Conservation (phyloP, 2,797 vertebrate genomes). For the Tenualosa ilisha region DNA sequence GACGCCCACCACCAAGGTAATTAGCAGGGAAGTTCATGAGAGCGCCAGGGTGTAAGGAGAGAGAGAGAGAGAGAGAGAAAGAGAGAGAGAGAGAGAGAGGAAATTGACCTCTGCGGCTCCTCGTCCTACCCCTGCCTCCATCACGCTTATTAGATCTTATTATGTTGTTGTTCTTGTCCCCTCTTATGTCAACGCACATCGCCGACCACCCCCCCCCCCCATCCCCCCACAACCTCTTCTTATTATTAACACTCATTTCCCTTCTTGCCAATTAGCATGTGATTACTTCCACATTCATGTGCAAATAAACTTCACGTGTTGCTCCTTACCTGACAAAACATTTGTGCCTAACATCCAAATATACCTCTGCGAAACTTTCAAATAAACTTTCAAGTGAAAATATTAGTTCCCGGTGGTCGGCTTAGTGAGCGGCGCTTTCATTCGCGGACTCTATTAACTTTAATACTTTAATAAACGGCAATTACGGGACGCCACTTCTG, state of each 20-base stretch:
- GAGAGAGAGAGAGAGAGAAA: not conserved
- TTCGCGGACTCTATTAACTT: constrained; percentile 72
- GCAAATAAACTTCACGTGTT: constrained; percentile 71
- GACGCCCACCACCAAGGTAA: constrained; percentile 26
- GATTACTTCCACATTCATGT: constrained; percentile 77
- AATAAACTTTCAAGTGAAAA: constrained; percentile 66
- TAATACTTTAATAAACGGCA: constrained; percentile 74
- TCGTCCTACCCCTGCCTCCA: constrained; percentile 34
- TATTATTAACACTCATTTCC: constrained; percentile 73
- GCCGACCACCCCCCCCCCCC: constrained; percentile 44
- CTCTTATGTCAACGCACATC: constrained; percentile 52
- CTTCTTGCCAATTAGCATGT: constrained; percentile 75
- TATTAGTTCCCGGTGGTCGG: constrained; percentile 73
- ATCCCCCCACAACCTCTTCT: constrained; percentile 46
- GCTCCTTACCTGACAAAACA: constrained; percentile 57
- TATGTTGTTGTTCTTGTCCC: constrained; percentile 63
- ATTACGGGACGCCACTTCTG: constrained; percentile 68
- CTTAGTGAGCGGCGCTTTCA: constrained; percentile 70
- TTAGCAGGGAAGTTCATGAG: constrained; percentile 35
- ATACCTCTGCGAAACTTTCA: constrained; percentile 58
- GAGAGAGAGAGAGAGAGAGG: not conserved
- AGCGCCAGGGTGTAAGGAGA: constrained; percentile 1
- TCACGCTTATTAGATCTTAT: constrained; percentile 64
- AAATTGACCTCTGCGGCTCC: constrained; percentile 15
- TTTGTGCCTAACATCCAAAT: constrained; percentile 63